Conservation (phyloP, 2,113 vertebrate genomes). For the Ondatra zibethicus region DNA sequence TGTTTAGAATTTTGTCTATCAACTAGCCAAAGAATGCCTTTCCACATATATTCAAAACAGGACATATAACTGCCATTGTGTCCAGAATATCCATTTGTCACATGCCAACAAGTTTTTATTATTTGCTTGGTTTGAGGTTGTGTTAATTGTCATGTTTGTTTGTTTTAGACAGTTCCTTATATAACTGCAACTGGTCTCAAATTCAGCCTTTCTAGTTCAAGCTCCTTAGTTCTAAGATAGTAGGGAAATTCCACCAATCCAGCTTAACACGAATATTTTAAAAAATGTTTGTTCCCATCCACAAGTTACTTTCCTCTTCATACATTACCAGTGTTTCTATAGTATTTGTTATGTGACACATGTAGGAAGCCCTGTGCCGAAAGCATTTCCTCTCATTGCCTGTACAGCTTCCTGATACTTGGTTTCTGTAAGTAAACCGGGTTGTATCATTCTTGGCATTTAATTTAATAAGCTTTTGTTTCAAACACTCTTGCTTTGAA, state of each 20-base stretch:
- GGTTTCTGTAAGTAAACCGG: neutral
- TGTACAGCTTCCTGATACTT: neutral
- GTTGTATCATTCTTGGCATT: neutral
- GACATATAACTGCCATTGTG: neutral
- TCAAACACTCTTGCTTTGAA: neutral
- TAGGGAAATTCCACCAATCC: too few relatives aligned
- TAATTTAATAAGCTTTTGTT: neutral
- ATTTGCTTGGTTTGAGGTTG: neutral
- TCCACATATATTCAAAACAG: neutral
- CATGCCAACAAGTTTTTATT: neutral
- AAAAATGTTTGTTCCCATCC: neutral
- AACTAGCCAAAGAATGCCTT: neutral
- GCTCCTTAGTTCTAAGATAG: neutral
- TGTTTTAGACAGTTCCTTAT: neutral
- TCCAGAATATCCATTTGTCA: neutral
- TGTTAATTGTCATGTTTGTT: neutral
- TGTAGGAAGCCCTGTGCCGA: neutral
- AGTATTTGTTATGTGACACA: neutral
- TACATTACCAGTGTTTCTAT: neutral
- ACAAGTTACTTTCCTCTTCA: neutral
- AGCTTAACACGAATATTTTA: neutral
- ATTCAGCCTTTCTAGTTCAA: neutral
- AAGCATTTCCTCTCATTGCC: neutral
- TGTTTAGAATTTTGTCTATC: neutral
- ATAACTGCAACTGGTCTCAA: neutral